phyloP scores from a whole-genome alignment of 2,113 vertebrate species.

The Pimephales promelas region DNA sequence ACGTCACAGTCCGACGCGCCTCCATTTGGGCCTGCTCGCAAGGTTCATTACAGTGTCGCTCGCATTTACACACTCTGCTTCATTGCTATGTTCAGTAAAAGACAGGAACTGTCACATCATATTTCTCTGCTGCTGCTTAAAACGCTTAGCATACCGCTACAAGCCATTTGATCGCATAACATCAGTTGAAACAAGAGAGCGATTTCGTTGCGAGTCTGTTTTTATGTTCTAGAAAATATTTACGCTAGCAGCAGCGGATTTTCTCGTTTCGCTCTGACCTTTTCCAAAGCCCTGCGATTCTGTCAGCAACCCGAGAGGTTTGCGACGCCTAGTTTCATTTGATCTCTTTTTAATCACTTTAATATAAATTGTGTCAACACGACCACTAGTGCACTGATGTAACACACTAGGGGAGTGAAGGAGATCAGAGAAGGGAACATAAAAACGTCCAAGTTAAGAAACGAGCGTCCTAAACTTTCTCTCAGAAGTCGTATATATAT shows the following conservation, averaged over 20 bases:
- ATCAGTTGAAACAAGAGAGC: conserved; percentile 43
- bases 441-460: conserved; percentile 28
- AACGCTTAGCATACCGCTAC: not conserved
- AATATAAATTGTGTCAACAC: conserved; percentile 29
- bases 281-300: conserved; percentile 14
- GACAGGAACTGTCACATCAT: not conserved
- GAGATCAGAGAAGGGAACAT: conserved; percentile 24
- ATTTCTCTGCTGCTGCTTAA: conserved; percentile 19
- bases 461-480: conserved; percentile 13
- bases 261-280: conserved; percentile 26
- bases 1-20: conserved; percentile 18
- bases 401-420: not conserved
- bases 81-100: conserved; percentile 18
- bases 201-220: conserved; percentile 31
- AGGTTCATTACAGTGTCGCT: conserved; percentile 36
- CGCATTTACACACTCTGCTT: conserved; percentile 39
- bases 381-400: conserved; percentile 19
- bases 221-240: conserved; percentile 38
- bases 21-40: conserved; percentile 17
- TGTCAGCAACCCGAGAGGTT: conserved; percentile 8
- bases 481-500: conserved; percentile 4
- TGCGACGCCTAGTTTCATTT: not conserved
- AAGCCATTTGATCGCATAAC: conserved; percentile 40
- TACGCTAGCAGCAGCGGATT: not conserved
- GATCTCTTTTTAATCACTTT: conserved; percentile 41